Percentiles rank a stretch among this genome's conserved stretches.
These are phyloP conservation scores for Orchesella flavescens DNA, from an alignment of 2,888 invertebrate species.

Conservation along the genomic window DNA sequence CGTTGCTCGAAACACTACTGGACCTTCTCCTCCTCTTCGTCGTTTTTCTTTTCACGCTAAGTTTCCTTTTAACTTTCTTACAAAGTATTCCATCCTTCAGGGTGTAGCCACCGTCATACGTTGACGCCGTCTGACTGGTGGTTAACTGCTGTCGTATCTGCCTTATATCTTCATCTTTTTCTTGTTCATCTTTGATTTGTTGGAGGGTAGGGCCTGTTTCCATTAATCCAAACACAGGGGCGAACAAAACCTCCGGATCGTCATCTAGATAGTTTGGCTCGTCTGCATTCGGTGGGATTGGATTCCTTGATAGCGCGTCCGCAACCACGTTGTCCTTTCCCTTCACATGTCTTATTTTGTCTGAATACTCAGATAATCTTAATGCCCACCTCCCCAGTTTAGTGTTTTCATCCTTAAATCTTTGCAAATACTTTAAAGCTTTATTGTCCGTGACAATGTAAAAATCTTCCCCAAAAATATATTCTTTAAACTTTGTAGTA, in stretches of 20 bases:
- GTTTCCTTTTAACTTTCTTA: conserved; percentile 5
- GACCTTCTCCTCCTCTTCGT: no score
- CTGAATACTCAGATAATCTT: conserved; percentile 30
- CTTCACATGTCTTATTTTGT: no score
- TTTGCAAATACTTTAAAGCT: conserved; percentile 54
- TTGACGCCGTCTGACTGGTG: background rate
- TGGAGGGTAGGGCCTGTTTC: background rate
- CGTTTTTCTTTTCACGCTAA: no score
- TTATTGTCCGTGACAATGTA: conserved; percentile 62
- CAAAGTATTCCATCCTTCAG: background rate
- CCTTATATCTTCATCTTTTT: background rate
- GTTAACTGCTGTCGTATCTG: background rate
- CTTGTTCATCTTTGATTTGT: background rate
- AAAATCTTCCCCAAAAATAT: conserved; percentile 53
- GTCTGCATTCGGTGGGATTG: background rate
- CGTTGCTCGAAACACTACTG: background rate
- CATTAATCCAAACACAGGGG: background rate
- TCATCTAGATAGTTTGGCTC: background rate
- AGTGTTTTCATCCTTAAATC: conserved; percentile 29
- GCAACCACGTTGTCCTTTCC: conserved; percentile 57
- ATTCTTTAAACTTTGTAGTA: conserved; percentile 47
- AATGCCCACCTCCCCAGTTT: conserved; percentile 59
- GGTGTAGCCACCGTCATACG: background rate
- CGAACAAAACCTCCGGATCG: background rate
- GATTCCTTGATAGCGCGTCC: conserved; percentile 53